Evolutionary conservation across 2,113 vertebrate species (phyloP), one percentile per base, ranked within the genome.

Genomic region (Leucoraja erinaceus): DNA sequence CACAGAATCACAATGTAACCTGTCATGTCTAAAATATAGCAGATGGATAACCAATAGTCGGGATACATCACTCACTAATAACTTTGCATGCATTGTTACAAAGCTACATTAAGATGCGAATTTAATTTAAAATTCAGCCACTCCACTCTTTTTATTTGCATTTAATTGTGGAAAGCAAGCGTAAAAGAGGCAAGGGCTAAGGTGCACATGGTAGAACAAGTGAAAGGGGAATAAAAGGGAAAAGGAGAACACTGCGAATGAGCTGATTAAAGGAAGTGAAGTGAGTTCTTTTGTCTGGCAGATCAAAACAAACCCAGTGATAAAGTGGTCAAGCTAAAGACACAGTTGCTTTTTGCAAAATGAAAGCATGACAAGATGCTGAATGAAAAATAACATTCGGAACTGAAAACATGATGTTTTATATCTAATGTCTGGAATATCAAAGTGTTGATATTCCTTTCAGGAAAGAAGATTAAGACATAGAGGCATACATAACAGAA

Each of bases 21-120:
- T 72, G 88, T 91, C 88, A 91, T 4, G 88, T 91, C 38, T 54
- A 47, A 91, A 91, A 38, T 72, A 66, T 47, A 91, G 88, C 61
- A 68, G 88, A 70, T 91, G n/a, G 88, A 28, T 91, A 91, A 91
- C 66, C 88, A 70, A 22, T 66, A 38, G 88, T 66, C 33, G 25
- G 31, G n/a, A 33, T 33, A 18, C 7, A 91, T 72, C 66, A 91
- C 66, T 91, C 88, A 91, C 31, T 70, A 47, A 66, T 33, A 38
- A 63, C n/a, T 33, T 72, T 25, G 38, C 88, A 54, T 20, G 14
- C 88, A 72, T 54, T 47, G 10, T 47, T 68, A 68, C 63, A 47
- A 91, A 72, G 31, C 66, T 31, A n/a, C n/a, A 38, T 90, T 88
- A 56, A 31, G 59, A n/a, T 70, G 31, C 84, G 31, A 63, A 31